Evolutionary conservation across 2,113 vertebrate species (phyloP), one percentile per base, ranked within the genome.

Genomic region (Clarias magur): DNA sequence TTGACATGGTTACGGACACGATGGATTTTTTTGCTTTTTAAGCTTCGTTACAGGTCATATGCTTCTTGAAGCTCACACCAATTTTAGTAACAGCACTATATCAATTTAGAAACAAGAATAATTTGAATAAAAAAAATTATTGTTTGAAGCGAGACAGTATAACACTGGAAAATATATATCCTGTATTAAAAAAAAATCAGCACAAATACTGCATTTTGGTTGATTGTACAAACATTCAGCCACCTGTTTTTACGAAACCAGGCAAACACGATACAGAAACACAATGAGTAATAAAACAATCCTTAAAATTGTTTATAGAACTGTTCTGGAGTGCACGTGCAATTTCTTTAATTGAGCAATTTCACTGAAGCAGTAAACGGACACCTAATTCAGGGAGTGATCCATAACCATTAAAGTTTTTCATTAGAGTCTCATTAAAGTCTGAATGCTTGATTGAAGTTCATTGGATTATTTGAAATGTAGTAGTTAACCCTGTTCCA

Each of bases 381-480:
- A 83, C n/a, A 30, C 27, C 48, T 30, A 70, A 54, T 34, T 70
- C 63, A 79, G 42, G 1, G 12, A 34, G 63, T 80, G 27, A 86
- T 80, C 59, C 48, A 80, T 86, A 80, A 68, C 63, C 30, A 72
- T 72, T 34, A 70, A 42, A 25, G 30, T 19, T 57, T 80, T 59
- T 59, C 30, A 84, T 73, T 65, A 80, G 17, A 80, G n/a, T 19
- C 59, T 82, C 10, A 82, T 42, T 75, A 60, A n/a, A 85, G 78
- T 54, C 13, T 59, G 65, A 42, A n/a, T 25, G 59, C n/a, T 38
- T 83, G 48, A 75, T 65, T 16, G 27, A 75, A 63, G 38, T 75
- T 75, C 38, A 59, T 25, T 62, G 38, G n/a, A 87, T 87, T 75
- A 63, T 82, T 87, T 82, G 56, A 60, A n/a, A 73, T 57, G 34